Conservation (phyloP, 2,797 vertebrate species). For the Phrynocephalus vlangalii region DNA sequence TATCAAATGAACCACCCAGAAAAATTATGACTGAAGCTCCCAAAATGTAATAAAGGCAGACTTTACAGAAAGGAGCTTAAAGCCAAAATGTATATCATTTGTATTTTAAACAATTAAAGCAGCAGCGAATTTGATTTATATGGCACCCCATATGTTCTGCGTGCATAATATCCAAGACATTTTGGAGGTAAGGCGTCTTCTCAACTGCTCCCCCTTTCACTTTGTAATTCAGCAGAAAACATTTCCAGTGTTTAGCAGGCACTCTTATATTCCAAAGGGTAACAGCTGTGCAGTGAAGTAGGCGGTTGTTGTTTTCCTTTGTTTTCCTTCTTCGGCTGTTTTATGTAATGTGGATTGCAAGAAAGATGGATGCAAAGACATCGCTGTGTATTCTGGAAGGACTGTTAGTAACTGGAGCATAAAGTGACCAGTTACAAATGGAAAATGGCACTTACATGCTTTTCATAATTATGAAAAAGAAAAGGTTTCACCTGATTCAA, state of each 20-base stretch:
- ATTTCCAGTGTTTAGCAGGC: constrained; percentile 72
- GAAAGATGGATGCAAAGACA: constrained; percentile 71
- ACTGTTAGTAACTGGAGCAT: not conserved
- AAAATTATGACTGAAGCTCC: not conserved
- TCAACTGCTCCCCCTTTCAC: not conserved
- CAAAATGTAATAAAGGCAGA: not conserved
- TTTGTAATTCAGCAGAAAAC: constrained; percentile 73
- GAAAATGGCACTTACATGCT: not conserved
- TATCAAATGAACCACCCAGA: no score
- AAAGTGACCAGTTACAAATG: not conserved
- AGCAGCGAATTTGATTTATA: constrained; percentile 75
- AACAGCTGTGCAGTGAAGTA: constrained; percentile 56
- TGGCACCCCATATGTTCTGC: constrained; percentile 72
- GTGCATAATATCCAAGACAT: constrained; percentile 63
- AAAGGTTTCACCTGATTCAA: not conserved
- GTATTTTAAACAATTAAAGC: constrained; percentile 75
- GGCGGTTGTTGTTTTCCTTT: no score
- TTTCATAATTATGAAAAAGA: not conserved
- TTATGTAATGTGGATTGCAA: constrained; percentile 58
- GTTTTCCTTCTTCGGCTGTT: constrained; percentile 50
- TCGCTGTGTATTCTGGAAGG: constrained; percentile 46
- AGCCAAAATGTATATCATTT: constrained; percentile 73
- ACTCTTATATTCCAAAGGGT: not conserved
- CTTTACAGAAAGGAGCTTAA: constrained; percentile 4
- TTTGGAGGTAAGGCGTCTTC: constrained; percentile 62